These are phyloP conservation scores for Eristalis pertinax DNA, from an alignment of 2,888 invertebrate genomes.

Conservation along the genomic window DNA sequence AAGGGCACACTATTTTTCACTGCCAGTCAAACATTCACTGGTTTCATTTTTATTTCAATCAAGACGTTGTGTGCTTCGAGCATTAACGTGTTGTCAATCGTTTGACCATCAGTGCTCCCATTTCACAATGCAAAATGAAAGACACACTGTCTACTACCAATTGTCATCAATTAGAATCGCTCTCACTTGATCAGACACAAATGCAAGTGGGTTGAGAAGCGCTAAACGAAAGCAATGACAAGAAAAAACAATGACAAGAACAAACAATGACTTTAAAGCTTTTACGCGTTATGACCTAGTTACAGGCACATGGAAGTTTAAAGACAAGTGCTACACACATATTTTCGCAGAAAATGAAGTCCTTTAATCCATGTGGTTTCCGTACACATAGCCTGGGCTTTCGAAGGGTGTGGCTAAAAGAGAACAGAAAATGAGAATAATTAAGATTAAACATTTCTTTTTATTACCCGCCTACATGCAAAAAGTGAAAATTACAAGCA, in stretches of 20 bases:
- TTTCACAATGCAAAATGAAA: background rate
- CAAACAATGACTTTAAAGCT: slow-evolving; percentile 7
- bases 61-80: no score
- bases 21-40: no score
- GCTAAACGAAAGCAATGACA: background rate
- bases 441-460: slow-evolving; percentile 1
- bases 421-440: background rate
- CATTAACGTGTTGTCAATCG: no score
- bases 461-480: slow-evolving; percentile 28
- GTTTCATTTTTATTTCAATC: no score
- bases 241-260: slow-evolving; percentile 1
- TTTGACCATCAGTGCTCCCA: no score
- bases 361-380: background rate
- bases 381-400: background rate
- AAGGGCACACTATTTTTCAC: no score
- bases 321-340: background rate
- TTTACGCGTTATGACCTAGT: slow-evolving; percentile 9
- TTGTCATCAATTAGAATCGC: slow-evolving; percentile 25
- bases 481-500: slow-evolving; percentile 33
- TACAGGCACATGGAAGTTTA: background rate
- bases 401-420: background rate
- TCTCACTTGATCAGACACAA: slow-evolving; percentile 8
- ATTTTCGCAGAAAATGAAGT: background rate
- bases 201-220: background rate
- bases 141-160: background rate